phyloP scores from a whole-genome alignment of 2,797 vertebrate genomes.

The Euphonia xanthogaster region DNA sequence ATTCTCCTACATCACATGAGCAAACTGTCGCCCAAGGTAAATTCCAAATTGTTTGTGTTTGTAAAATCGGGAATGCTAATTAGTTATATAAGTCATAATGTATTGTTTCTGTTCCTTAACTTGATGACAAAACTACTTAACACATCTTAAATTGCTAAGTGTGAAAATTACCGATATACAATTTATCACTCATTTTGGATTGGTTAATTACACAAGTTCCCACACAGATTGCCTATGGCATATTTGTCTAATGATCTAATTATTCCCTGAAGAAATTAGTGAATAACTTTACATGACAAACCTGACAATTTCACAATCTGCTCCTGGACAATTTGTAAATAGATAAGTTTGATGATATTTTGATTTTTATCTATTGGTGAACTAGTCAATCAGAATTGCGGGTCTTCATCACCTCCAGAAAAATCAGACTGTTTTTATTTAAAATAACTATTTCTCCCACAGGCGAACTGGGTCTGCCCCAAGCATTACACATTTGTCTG shows the following conservation, averaged over 20 bases:
- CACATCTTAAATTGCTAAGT: constrained; percentile 69
- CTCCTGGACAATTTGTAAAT: constrained; percentile 71
- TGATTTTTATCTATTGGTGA: constrained; percentile 68
- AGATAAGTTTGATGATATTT: constrained; percentile 72
- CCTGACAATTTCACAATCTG: constrained; percentile 72
- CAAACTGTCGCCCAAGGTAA: constrained; percentile 65
- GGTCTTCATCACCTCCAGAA: constrained; percentile 63
- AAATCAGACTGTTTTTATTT: constrained; percentile 60
- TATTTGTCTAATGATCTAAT: constrained; percentile 72
- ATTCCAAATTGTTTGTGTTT: constrained; percentile 69
- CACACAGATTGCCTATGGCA: constrained; percentile 70
- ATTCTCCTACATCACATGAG: constrained; percentile 67
- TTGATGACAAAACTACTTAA: constrained; percentile 71
- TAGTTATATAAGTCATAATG: constrained; percentile 69
- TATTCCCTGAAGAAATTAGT: constrained; percentile 72
- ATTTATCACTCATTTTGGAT: constrained; percentile 73
- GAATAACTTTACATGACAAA: constrained; percentile 72
- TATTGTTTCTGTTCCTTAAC: constrained; percentile 68
- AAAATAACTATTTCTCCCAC: constrained; percentile 59
- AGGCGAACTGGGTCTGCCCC: constrained; percentile 65
- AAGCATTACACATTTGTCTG: constrained; percentile 59
- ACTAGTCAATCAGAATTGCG: constrained; percentile 68
- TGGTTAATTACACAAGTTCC: constrained; percentile 70
- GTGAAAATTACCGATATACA: constrained; percentile 70
- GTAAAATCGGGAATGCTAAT: constrained; percentile 65